Conservation (phyloP, 2,113 vertebrate genomes). For the Natator depressus region DNA sequence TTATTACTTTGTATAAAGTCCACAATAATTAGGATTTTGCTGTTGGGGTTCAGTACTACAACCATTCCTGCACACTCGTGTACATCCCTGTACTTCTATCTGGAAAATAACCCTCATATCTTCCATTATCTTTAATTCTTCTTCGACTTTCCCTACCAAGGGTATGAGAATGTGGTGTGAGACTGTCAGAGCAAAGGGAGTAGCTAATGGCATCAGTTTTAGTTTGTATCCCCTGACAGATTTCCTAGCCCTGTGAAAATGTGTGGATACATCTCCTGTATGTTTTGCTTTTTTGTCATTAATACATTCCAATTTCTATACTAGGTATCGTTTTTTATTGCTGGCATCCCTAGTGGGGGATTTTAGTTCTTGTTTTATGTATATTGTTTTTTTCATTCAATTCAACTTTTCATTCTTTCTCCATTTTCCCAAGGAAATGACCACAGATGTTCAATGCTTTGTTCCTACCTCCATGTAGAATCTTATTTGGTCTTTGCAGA, state of each 20-base stretch:
- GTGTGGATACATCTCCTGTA: background rate
- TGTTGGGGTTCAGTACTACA: background rate
- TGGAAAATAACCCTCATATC: background rate
- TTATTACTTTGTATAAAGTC: background rate
- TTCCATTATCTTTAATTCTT: background rate
- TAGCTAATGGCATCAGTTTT: background rate
- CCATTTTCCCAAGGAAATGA: too few species aligned
- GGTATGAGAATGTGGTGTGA: background rate
- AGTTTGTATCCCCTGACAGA: background rate
- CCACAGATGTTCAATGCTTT: too few species aligned
- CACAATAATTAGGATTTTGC: background rate
- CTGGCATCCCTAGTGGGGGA: background rate
- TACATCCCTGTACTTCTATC: background rate
- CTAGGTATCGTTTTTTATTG: background rate
- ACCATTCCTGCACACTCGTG: background rate
- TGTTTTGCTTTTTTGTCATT: background rate
- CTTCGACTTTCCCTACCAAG: background rate
- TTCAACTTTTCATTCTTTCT: too few species aligned
- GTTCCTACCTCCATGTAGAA: too few species aligned
- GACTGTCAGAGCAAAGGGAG: background rate
- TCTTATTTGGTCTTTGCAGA: too few species aligned
- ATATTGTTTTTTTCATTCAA: too few species aligned
- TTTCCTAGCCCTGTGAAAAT: background rate
- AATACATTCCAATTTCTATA: background rate
- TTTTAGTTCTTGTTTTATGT: too few species aligned